A percentile compares a stretch with the other conserved stretches of the same genome.
Conservation (phyloP, 2,113 vertebrate genomes). For the Otocyon megalotis region DNA sequence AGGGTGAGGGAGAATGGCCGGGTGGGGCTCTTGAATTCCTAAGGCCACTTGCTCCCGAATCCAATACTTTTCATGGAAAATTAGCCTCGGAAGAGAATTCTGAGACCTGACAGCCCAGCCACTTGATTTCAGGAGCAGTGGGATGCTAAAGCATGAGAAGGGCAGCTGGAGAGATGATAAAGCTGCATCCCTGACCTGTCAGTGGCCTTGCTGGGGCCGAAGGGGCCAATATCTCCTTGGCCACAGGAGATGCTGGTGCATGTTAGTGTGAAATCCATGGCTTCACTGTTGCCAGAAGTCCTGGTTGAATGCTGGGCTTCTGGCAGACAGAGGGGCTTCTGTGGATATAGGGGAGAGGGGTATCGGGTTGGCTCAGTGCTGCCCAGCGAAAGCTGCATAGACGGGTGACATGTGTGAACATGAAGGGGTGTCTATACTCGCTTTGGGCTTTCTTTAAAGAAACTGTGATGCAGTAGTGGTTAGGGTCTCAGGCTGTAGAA, state of each 20-base stretch:
- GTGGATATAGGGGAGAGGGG: background rate
- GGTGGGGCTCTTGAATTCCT: background rate
- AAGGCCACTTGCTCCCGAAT: background rate
- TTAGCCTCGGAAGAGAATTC: background rate
- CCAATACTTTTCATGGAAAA: conserved; percentile 58
- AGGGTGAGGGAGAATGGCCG: conserved; percentile 18
- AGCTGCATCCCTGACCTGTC: background rate
- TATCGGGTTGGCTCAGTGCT: background rate
- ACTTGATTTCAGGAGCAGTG: background rate
- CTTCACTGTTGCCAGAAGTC: background rate
- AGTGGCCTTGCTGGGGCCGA: background rate
- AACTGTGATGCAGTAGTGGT: too few relatives aligned
- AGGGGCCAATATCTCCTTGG: background rate
- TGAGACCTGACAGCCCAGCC: background rate
- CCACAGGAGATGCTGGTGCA: accelerated
- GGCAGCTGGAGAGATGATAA: background rate
- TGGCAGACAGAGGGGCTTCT: conserved; percentile 14
- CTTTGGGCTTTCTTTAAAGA: background rate
- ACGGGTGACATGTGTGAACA: accelerated
- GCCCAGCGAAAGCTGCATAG: background rate
- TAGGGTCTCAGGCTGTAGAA: background rate
- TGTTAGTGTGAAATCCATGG: background rate
- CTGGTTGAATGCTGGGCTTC: background rate
- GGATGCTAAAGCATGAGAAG: background rate
- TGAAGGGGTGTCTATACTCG: background rate